These are phyloP conservation scores for Hololepta plana DNA, from an alignment of 2,888 invertebrate genomes.

Conservation along the genomic window DNA sequence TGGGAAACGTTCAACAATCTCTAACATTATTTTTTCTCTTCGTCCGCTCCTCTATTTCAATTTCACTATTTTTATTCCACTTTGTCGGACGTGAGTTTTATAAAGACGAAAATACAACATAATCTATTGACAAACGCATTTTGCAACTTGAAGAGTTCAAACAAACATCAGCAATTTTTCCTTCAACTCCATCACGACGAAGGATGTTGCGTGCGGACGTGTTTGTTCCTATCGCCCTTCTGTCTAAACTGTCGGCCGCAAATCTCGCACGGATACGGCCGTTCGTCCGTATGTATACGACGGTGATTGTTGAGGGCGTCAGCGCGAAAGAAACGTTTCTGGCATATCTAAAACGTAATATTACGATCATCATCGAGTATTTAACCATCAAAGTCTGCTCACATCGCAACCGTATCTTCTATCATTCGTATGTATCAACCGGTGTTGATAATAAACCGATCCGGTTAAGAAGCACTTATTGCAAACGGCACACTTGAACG, in stretches of 20 bases:
- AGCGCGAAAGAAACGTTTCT: conserved; percentile 42
- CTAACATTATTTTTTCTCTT: too few relatives aligned
- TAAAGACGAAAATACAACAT: too few relatives aligned
- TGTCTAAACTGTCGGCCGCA: conserved; percentile 34
- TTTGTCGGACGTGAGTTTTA: too few relatives aligned
- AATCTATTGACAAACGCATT: too few relatives aligned
- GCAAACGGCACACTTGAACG: conserved; percentile 41
- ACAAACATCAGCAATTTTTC: too few relatives aligned
- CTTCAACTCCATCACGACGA: too few relatives aligned
- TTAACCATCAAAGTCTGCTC: too few relatives aligned
- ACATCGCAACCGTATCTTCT: conserved; percentile 43
- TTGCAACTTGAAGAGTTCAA: too few relatives aligned
- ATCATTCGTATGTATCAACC: conserved; percentile 42
- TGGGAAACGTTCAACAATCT: too few relatives aligned
- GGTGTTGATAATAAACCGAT: conserved; percentile 43
- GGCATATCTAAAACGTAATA: conserved; percentile 32
- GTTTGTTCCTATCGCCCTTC: conserved; percentile 38
- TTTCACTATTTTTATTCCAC: too few relatives aligned
- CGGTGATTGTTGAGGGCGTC: conserved; percentile 44
- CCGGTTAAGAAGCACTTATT: conserved; percentile 42
- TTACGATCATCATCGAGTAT: conserved; percentile 2
- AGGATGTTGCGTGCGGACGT: conserved; percentile 35
- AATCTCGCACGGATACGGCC: conserved; percentile 33
- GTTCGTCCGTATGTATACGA: conserved; percentile 41
- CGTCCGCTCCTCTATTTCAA: too few relatives aligned